phyloP scores from a whole-genome alignment of 1,140 invertebrate species.

The Dendroctonus valens region DNA sequence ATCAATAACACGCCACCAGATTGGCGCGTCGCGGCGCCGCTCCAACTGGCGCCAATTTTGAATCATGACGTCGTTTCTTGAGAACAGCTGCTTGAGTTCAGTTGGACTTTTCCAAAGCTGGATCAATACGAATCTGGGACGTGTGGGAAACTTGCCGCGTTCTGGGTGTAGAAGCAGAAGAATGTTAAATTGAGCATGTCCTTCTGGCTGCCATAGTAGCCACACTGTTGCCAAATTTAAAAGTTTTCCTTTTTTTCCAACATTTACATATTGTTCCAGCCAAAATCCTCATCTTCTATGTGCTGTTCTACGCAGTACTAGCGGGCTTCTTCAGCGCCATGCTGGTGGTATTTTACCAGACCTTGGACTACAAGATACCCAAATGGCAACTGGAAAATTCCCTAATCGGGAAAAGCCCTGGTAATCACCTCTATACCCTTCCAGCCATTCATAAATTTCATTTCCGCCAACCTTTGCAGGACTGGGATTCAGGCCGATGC shows the following conservation, averaged over 20 bases:
- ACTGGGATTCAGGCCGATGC: constrained; percentile 87
- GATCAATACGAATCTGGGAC: too few species aligned
- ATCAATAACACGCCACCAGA: constrained; percentile 16
- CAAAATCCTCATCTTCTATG: constrained; percentile 91
- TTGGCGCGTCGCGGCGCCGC: constrained; percentile 1
- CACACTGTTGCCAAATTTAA: too few species aligned
- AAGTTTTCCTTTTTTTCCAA: too few species aligned
- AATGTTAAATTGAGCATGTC: too few species aligned
- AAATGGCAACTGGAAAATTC: constrained; percentile 83
- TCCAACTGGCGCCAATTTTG: background rate
- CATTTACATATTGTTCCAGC: constrained; percentile 61
- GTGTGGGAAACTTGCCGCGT: too few species aligned
- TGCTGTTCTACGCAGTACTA: constrained; percentile 87
- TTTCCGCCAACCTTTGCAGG: constrained; percentile 54
- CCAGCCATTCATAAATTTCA: background rate
- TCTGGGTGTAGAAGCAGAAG: too few species aligned
- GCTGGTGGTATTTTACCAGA: constrained; percentile 91
- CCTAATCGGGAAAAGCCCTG: constrained; percentile 89
- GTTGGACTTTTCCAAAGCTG: too few species aligned
- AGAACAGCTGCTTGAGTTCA: background rate
- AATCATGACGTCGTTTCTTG: background rate
- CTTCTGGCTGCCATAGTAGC: too few species aligned
- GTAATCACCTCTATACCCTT: constrained; percentile 52
- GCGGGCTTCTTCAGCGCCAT: constrained; percentile 88
- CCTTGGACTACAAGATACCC: constrained; percentile 78